phyloP scores from a whole-genome alignment of 2,888 invertebrate species.

The Sesia apiformis region DNA sequence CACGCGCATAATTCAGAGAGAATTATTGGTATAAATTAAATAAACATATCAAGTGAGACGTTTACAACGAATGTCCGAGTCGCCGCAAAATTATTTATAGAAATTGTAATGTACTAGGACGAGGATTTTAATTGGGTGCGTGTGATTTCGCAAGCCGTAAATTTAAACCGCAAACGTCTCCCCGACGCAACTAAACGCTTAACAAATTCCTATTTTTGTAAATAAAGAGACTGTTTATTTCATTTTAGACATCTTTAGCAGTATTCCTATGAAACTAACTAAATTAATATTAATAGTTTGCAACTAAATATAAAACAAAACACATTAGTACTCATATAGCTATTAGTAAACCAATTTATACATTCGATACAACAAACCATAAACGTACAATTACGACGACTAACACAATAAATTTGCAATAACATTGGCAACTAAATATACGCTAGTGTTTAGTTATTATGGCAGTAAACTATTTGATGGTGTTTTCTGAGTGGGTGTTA shows the following conservation, averaged over 20 bases:
- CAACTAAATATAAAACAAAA: too few species aligned
- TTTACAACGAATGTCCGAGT: conserved; percentile 52
- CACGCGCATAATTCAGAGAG: conserved; percentile 62
- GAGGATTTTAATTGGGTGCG: conserved; percentile 31
- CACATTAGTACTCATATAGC: too few species aligned
- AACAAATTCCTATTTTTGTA: too few species aligned
- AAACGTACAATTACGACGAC: too few species aligned
- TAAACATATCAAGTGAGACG: conserved; percentile 63
- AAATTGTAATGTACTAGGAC: conserved; percentile 28
- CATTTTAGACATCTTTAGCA: too few species aligned
- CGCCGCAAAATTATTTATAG: conserved; percentile 52
- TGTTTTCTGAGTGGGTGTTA: conserved; percentile 49
- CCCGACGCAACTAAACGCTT: background rate
- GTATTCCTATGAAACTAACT: too few species aligned
- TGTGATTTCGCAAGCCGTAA: background rate
- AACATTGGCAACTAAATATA: background rate
- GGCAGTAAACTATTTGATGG: conserved; percentile 37
- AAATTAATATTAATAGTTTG: too few species aligned
- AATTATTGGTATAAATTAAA: conserved; percentile 69
- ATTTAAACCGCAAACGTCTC: background rate
- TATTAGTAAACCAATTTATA: too few species aligned
- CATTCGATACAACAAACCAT: too few species aligned
- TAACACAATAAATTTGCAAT: background rate
- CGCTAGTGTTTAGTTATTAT: conserved; percentile 19
- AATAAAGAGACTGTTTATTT: too few species aligned